These are phyloP conservation scores for Ammospiza caudacuta DNA, from an alignment of 2,113 vertebrate species.

Conservation along the genomic window DNA sequence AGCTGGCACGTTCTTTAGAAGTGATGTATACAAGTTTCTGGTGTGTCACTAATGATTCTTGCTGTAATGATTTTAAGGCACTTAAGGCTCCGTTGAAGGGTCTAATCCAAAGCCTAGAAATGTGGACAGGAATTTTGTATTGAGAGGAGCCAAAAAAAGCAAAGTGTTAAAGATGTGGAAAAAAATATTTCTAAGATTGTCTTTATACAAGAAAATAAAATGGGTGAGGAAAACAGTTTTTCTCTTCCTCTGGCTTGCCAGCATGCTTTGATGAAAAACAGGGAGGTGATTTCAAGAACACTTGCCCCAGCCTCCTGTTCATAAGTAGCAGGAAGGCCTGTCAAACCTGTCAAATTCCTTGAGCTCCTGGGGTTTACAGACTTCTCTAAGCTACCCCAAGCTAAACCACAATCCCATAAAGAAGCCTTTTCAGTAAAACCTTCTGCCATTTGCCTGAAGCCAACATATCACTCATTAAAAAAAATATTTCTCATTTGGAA, in stretches of 20 bases:
- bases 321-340: slow-evolving; percentile 15
- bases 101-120: background rate
- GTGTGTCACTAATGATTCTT: background rate
- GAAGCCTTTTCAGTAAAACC: slow-evolving; percentile 57
- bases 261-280: background rate
- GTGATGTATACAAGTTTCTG: background rate
- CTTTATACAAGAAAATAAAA: background rate
- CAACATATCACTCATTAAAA: slow-evolving; percentile 43
- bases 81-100: background rate
- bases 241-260: background rate
- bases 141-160: background rate
- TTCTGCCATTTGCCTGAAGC: slow-evolving; percentile 57
- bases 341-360: slow-evolving; percentile 47
- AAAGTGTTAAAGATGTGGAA: background rate
- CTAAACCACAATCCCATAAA: slow-evolving; percentile 71
- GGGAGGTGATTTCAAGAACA: background rate
- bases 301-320: background rate
- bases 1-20: background rate
- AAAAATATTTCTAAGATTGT: background rate
- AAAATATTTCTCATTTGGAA: background rate
- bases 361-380: slow-evolving; percentile 62
- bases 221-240: background rate
- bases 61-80: background rate
- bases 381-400: slow-evolving; percentile 56
- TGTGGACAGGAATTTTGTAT: background rate